These are phyloP conservation scores for Tholera decimalis DNA, from an alignment of 2,888 invertebrate genomes.

Conservation along the genomic window DNA sequence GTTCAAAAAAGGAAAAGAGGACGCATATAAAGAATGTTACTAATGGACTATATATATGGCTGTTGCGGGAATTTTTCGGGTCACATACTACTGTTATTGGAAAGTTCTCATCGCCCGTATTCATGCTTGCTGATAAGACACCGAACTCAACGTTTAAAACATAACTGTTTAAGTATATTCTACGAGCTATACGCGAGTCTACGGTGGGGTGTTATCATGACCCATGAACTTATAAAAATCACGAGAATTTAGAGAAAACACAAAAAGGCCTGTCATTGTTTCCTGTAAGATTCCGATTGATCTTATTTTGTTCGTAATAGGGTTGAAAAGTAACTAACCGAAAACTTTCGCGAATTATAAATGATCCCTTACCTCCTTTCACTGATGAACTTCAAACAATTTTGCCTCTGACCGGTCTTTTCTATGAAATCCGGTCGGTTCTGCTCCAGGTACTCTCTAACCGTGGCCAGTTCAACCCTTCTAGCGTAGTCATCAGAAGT, in stretches of 20 bases:
- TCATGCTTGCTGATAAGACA: neutral
- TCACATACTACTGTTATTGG: neutral
- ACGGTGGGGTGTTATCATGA: neutral
- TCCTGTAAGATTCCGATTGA: too few species aligned
- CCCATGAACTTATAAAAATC: neutral
- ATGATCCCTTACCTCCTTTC: conserved; percentile 79
- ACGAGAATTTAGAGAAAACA: neutral
- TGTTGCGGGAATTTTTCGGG: too few species aligned
- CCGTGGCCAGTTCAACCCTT: conserved; percentile 80
- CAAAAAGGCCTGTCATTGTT: neutral
- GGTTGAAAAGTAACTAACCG: neutral
- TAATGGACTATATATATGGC: too few species aligned
- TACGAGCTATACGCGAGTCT: neutral
- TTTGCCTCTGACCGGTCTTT: conserved; percentile 79
- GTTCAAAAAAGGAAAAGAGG: neutral
- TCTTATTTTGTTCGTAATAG: neutral
- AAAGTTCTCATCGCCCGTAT: conserved; percentile 33
- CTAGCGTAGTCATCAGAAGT: conserved; percentile 79
- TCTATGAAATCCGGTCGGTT: conserved; percentile 94
- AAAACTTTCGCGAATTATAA: neutral
- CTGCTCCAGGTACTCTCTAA: conserved; percentile 93
- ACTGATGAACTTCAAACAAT: conserved; percentile 81
- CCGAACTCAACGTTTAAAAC: neutral
- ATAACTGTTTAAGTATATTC: neutral
- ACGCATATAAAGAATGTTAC: neutral